phyloP scores from a whole-genome alignment of 23 tunicate species.

The Aplidium turbinatum region DNA sequence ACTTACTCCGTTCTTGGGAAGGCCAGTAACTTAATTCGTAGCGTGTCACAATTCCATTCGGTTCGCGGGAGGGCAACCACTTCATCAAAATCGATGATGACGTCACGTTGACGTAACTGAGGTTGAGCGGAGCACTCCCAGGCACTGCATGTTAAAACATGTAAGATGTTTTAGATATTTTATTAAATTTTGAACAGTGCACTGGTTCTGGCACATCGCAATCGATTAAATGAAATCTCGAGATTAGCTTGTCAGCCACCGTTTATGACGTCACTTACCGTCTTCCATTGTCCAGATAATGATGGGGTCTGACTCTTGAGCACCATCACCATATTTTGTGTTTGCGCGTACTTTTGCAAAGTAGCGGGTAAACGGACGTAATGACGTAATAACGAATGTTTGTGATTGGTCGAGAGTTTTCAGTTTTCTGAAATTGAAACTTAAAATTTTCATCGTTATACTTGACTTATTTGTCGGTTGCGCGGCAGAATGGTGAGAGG shows the following conservation, averaged over 20 bases:
- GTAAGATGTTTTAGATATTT: no score
- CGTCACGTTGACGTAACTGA: slow-evolving; percentile 37
- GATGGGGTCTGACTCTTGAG: slow-evolving; percentile 32
- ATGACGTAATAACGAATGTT: not conserved
- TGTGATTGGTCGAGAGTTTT: slow-evolving; percentile 8
- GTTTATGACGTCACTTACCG: slow-evolving; percentile 40
- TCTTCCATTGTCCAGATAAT: slow-evolving; percentile 47
- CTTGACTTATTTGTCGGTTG: no score
- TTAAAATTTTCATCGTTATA: no score
- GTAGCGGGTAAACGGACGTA: slow-evolving; percentile 41
- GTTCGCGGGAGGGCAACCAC: slow-evolving; percentile 46
- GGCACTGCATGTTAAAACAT: no score
- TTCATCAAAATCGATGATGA: slow-evolving; percentile 30
- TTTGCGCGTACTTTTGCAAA: slow-evolving; percentile 39
- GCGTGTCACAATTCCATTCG: slow-evolving; percentile 40
- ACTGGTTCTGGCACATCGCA: no score
- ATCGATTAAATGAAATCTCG: no score
- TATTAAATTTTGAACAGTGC: no score
- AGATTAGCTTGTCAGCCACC: no score
- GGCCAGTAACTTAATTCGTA: slow-evolving; percentile 44
- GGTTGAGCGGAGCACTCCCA: slow-evolving; percentile 9
- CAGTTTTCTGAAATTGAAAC: slow-evolving; percentile 5
- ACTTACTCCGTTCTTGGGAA: no score
- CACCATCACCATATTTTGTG: slow-evolving; percentile 80
- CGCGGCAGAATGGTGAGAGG: no score